These are phyloP conservation scores for Laothoe populi DNA, from an alignment of 2,888 invertebrate genomes.

Conservation along the genomic window DNA sequence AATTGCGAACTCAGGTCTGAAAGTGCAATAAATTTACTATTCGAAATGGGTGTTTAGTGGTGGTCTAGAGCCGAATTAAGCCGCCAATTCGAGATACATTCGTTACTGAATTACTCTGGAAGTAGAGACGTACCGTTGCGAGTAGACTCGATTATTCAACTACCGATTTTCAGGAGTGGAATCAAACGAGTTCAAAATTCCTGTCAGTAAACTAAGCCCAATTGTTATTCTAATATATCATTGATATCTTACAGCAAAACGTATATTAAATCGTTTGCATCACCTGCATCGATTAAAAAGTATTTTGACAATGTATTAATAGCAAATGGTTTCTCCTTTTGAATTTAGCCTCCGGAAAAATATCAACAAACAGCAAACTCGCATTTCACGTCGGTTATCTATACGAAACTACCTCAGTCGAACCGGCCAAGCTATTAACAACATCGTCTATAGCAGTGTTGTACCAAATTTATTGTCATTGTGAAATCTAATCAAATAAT, in stretches of 20 bases:
- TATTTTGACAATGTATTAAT: no score
- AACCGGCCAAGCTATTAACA: no score
- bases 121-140: neutral
- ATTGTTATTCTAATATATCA: neutral
- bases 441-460: no score
- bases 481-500: no score
- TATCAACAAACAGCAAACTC: no score
- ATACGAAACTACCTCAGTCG: no score
- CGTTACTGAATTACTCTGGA: conserved; percentile 10
- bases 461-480: no score
- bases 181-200: no score
- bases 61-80: neutral
- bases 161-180: neutral
- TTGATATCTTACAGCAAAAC: neutral
- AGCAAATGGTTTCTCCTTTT: no score
- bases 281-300: neutral
- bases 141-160: neutral
- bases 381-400: no score
- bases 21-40: conserved; percentile 20
- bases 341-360: no score
- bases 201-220: no score
- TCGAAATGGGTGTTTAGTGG: conserved; percentile 12
- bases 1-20: conserved; percentile 10
- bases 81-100: conserved; percentile 4
- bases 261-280: neutral